These are phyloP conservation scores for Philopedon plagiatum DNA, from an alignment of 2,888 invertebrate genomes.

Conservation along the genomic window DNA sequence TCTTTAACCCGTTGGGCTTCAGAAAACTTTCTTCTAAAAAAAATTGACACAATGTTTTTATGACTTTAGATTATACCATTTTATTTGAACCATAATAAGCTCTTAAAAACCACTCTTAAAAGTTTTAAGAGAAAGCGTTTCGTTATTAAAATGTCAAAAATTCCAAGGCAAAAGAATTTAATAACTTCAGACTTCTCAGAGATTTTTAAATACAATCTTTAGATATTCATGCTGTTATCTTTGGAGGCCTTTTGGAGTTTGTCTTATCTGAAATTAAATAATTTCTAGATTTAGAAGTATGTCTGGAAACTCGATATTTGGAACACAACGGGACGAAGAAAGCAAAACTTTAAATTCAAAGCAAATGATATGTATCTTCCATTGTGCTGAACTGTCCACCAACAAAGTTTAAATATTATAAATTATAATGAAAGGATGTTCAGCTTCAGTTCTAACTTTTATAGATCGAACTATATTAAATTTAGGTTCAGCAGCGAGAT, in stretches of 20 bases:
- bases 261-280: slow-evolving; percentile 11
- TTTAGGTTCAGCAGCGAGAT: too few species aligned
- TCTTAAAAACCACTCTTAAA: not conserved
- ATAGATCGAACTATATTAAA: not conserved
- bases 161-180: not conserved
- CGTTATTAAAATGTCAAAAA: not conserved
- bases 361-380: not conserved
- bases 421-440: not conserved
- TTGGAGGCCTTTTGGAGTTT: not conserved
- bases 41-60: too few species aligned
- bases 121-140: not conserved
- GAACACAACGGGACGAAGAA: not conserved
- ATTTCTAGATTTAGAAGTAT: slow-evolving; percentile 3
- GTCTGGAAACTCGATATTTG: not conserved
- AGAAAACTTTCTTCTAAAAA: too few species aligned
- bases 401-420: not conserved
- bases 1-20: too few species aligned
- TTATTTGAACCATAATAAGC: not conserved
- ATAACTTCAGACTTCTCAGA: not conserved
- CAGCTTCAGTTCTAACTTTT: not conserved
- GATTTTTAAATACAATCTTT: slow-evolving; percentile 1
- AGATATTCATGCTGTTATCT: not conserved
- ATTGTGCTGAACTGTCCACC: not conserved
- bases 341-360: slow-evolving; percentile 1
- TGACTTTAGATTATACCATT: not conserved